phyloP scores from a whole-genome alignment of 2,888 invertebrate genomes.

The Temnothorax ravouxi region DNA sequence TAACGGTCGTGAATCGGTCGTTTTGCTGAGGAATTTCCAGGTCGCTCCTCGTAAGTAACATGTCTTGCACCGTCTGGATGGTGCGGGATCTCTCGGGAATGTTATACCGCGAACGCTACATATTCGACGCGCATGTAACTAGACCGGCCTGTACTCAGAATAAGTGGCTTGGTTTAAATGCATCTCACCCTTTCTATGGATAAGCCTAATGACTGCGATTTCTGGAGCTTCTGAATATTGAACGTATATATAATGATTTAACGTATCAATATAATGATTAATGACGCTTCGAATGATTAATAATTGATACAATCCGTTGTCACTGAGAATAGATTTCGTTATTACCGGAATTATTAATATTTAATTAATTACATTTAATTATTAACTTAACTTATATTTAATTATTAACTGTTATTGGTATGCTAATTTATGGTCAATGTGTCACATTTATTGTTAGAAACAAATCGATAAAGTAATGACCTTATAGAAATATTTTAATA shows the following conservation, averaged over 20 bases:
- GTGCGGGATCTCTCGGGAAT: constrained; percentile 48
- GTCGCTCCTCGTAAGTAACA: constrained; percentile 64
- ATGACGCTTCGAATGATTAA: background rate
- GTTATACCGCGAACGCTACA: constrained; percentile 34
- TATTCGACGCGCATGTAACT: constrained; percentile 9
- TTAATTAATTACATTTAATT: background rate
- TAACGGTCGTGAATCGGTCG: constrained; percentile 65
- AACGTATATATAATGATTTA: background rate
- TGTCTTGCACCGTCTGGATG: constrained; percentile 32
- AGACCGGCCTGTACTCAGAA: background rate
- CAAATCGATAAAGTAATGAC: background rate
- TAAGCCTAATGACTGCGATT: background rate
- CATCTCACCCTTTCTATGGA: background rate
- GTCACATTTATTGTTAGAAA: background rate
- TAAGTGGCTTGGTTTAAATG: background rate
- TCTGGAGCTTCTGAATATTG: background rate
- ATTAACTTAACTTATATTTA: background rate
- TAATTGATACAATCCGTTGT: background rate
- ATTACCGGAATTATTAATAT: constrained; percentile 12
- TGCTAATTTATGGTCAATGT: background rate
- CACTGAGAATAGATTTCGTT: background rate
- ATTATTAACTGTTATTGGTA: background rate
- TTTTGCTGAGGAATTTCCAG: constrained; percentile 63
- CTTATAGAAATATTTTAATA: background rate
- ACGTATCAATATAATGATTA: background rate